Base-by-base conservation (phyloP, 2,113 vertebrate species). In the Gasterosteus aculeatus region DNA sequence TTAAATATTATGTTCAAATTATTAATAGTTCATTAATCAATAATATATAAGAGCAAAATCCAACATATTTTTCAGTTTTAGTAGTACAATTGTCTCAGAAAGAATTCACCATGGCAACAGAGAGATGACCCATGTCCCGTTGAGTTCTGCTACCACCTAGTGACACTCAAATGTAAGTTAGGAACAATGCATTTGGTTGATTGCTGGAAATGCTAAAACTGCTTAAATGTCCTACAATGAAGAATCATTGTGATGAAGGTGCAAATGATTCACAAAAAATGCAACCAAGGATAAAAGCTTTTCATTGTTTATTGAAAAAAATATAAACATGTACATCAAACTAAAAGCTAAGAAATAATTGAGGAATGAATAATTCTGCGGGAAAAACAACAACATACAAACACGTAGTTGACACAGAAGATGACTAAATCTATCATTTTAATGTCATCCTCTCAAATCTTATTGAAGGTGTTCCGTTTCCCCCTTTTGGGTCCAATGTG, bases 91-190 rank as follows among this genome's bases (percentile, higher is more conserved):
- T 39, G 22, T 29, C 46, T 41, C 35, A 59, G 46, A 39, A 31
- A 72, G 44, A 33, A 39, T 22, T 46, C 2, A 4, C n/a, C 54
- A 7, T 65, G 51, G 41, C 35, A 56, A n/a, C 46, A 54, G 2
- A 33, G 7, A 53, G 3, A 11, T 10, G 1, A 39, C 19, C 31
- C 2, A 18, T 15, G 1, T 71, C 62, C 54, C 14, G 29, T 75
- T 88, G 69, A 76, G 67, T 58, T 84, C 73, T 85, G 66, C 88
- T 73, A 31, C 78, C 85, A 80, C 54, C 88, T 87, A 69, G 75
- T 85, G 88, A 2, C 46, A 35, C 5, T 3, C 59, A 56, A 12
- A 5, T 35, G 2, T 33, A 81, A 65, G 3, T 67, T 0, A 8
- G 5, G 3, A 35, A 6, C 11, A 60, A n/a, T 29, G 6, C 54